Evolutionary conservation across 1,140 invertebrate genomes (phyloP).

Genomic region (Carposina sasakii): DNA sequence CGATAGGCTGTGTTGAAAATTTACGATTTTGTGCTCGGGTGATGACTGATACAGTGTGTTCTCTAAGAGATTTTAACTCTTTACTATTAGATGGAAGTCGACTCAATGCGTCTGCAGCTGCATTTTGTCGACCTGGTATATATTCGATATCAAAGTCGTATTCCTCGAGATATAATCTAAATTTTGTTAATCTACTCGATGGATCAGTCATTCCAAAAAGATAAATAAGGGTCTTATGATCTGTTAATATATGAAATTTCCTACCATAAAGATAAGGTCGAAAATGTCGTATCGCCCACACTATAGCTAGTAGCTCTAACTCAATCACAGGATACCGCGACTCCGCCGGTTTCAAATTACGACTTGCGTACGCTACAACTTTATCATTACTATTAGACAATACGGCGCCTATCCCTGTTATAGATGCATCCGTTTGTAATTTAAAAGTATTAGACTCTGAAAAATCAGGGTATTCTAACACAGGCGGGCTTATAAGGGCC

Average conservation of each 20-base stretch:
- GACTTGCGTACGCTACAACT: slow-evolving; percentile 51
- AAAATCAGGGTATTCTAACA: neutral
- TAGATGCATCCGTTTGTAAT: neutral
- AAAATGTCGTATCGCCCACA: slow-evolving; percentile 42
- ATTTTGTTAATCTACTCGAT: neutral
- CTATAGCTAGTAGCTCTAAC: slow-evolving; percentile 55
- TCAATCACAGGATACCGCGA: slow-evolving; percentile 51
- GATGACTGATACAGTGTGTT: neutral
- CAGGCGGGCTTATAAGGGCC: neutral
- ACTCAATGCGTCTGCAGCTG: neutral
- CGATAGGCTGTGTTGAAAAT: neutral
- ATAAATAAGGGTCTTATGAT: slow-evolving; percentile 2
- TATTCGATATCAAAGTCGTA: neutral
- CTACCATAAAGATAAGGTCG: slow-evolving; percentile 13
- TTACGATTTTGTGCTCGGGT: neutral
- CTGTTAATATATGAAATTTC: slow-evolving; percentile 9
- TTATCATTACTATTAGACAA: slow-evolving; percentile 5
- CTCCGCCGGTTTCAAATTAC: slow-evolving; percentile 43
- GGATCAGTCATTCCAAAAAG: neutral
- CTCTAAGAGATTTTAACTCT: neutral
- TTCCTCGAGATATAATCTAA: neutral
- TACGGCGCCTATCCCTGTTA: neutral
- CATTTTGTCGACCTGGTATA: neutral
- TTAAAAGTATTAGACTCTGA: neutral
- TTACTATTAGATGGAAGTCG: neutral